Percentiles rank a stretch among this genome's conserved stretches.
These are phyloP conservation scores for Cabera pusaria DNA, from an alignment of 2,888 invertebrate genomes.

Conservation along the genomic window DNA sequence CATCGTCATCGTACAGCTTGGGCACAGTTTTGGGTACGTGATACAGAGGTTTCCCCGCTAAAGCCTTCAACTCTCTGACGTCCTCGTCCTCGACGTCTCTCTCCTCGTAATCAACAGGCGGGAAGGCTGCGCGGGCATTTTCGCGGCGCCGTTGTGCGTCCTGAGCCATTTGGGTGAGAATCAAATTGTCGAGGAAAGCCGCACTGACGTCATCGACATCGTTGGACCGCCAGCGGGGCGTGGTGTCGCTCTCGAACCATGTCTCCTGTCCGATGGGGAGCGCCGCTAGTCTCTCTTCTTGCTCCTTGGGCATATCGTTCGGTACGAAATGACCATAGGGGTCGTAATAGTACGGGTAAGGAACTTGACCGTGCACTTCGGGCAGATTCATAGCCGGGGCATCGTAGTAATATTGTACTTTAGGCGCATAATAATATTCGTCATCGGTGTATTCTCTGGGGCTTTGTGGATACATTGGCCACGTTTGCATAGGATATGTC, in stretches of 20 bases:
- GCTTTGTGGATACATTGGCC: slow-evolving; percentile 78
- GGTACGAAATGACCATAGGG: slow-evolving; percentile 75
- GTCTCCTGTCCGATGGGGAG: slow-evolving; percentile 87
- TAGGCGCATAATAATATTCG: slow-evolving; percentile 82
- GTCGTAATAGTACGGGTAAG: slow-evolving; percentile 72
- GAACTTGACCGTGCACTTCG: slow-evolving; percentile 67
- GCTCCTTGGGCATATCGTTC: slow-evolving; percentile 84
- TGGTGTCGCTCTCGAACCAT: slow-evolving; percentile 83
- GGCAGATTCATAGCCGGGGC: slow-evolving; percentile 61
- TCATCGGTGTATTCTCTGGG: slow-evolving; percentile 80
- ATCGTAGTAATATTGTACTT: slow-evolving; percentile 75
- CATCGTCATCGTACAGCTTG: slow-evolving; percentile 64
- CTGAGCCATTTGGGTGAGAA: slow-evolving; percentile 86
- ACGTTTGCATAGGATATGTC: slow-evolving; percentile 69
- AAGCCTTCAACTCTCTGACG: slow-evolving; percentile 85
- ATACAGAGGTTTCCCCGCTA: slow-evolving; percentile 81
- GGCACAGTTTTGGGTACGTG: slow-evolving; percentile 74
- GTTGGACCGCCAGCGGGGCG: slow-evolving; percentile 67
- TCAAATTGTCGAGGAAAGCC: slow-evolving; percentile 86
- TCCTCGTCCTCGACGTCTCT: slow-evolving; percentile 85
- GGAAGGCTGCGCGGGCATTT: slow-evolving; percentile 70
- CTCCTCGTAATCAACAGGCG: slow-evolving; percentile 67
- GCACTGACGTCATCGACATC: slow-evolving; percentile 82
- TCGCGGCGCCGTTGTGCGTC: slow-evolving; percentile 79
- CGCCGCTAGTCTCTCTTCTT: slow-evolving; percentile 84